Base-by-base conservation (phyloP, 2,797 vertebrate genomes). In the Sebastes vulpes region DNA sequence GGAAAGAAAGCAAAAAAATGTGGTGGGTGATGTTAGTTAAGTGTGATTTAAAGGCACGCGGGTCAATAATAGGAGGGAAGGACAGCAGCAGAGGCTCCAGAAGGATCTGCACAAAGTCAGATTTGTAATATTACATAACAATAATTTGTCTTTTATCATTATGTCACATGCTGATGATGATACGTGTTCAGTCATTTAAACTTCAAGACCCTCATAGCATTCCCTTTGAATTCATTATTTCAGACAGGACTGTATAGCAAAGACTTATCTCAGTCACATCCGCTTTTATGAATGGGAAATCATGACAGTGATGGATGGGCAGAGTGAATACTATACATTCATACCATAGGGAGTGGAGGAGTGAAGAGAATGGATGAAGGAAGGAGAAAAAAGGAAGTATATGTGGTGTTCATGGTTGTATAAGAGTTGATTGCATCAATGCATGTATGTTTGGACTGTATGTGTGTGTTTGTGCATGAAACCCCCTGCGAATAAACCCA, bases 201-300 rank as follows among this genome's bases (percentile, higher is more conserved):
- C 48, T 75, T 61, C 31, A 73, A 20, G 53, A 65, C 26, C 50
- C 31, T 60, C 25, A 28, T 28, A 5, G 69, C 54, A 25, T 20
- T 48, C 9, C 25, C 26, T 46, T 5, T 42, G 38, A 65, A 77
- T 75, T 11, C 50, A 63, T 81, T 26, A 68, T 60, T 53, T 59
- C 65, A 28, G 57, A 48, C 14, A 4, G 23, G 64, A 48, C 31
- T 18, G 32, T 28, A 32, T 3, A 16, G 54, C 60, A 46, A 14
- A 35, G 38, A 75, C 54, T 75, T 83, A 72, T 82, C 81, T 74
- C 68, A 79, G 54, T 58, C n/a, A 57, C 83, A 84, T 89, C 81
- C 53, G 21, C 84, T 93, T 93, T 95, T 92, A 92, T 95, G 93
- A 95, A 95, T 95, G 94, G 90, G 65, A 74, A 75, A 75, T 82